Base-by-base conservation (phyloP, 2,113 vertebrate genomes). In the Lamprologus ornatipinnis region DNA sequence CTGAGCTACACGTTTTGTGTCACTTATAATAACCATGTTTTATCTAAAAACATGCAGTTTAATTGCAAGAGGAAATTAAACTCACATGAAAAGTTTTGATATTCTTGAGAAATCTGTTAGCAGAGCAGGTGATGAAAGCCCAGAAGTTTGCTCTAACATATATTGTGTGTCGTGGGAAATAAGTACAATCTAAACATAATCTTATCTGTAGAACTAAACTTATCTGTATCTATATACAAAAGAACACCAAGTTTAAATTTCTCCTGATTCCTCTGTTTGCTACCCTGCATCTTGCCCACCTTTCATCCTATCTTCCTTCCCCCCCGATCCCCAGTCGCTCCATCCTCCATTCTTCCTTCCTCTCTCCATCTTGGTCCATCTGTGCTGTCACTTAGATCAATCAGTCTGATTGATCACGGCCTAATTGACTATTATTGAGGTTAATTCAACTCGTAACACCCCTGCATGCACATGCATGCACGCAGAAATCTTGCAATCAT, bases 331-430 rank as follows among this genome's bases (percentile, higher is more conserved):
- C 42, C 54, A 65, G 28, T 90, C 73, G 55, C 90, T 82, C 81
- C 86, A 84, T 94, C 88, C 89, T 88, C 84, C 88, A 28, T 55
- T 88, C 89, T 84, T 85, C 84, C 82, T 81, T 87, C 79, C 88
- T 84, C 83, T 88, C 85, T 87, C 89, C 91, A 55, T 96, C 90
- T 93, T 2, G 96, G 98, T 99, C 98, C 95, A 94, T 96, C 97
- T 92, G 95, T 95, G 97, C 98, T 98, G 97, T 97, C 97, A 97
- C 97, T 98, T 97, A 97, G 97, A 99, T 99, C 98, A 98, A 99
- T 99, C 98, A 99, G 97, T 96, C 97, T 99, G 98, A 99, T 99
- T 98, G 98, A 99, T 99, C 98, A 98, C 97, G 93, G 91, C 97
- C 97, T 97, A 97, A 97, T 96, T 98, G 97, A 96, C 97, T 97